phyloP scores from a whole-genome alignment of 2,113 vertebrate species.

The Steatornis caripensis region DNA sequence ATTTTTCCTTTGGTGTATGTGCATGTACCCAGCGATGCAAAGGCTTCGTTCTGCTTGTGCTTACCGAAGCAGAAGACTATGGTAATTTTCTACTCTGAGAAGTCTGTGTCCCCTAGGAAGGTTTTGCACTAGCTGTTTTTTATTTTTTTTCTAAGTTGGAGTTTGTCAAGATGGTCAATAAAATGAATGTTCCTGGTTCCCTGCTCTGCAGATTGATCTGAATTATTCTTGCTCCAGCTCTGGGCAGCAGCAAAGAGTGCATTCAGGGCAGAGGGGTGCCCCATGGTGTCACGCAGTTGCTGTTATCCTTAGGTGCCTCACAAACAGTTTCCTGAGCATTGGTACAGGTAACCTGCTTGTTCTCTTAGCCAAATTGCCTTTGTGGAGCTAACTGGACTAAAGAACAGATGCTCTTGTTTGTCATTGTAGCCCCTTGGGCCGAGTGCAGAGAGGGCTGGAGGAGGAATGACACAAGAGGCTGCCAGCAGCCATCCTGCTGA shows the following conservation, averaged over 20 bases:
- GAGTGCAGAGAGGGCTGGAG: not conserved
- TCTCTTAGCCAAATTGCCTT: not conserved
- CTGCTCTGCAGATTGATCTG: not conserved
- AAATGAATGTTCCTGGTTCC: not conserved
- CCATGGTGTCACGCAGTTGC: not conserved
- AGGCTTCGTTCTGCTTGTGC: not conserved
- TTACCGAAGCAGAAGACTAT: not conserved
- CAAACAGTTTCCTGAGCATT: not conserved
- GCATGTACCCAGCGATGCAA: not conserved
- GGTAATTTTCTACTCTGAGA: not conserved
- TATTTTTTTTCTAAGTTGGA: not conserved
- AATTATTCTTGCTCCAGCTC: not conserved
- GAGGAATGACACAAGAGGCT: not conserved
- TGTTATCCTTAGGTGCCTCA: not conserved
- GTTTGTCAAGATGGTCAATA: not conserved
- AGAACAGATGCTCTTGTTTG: not conserved
- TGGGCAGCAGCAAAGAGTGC: not conserved
- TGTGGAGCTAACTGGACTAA: not conserved
- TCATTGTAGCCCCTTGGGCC: not conserved
- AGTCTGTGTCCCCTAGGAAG: not conserved
- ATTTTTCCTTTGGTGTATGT: not conserved
- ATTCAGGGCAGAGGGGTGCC: rapidly evolving
- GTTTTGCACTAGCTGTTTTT: not conserved
- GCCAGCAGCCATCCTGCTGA: rapidly evolving
- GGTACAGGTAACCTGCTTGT: not conserved